phyloP scores from a whole-genome alignment of 2,888 invertebrate genomes.

The Phortica magna region DNA sequence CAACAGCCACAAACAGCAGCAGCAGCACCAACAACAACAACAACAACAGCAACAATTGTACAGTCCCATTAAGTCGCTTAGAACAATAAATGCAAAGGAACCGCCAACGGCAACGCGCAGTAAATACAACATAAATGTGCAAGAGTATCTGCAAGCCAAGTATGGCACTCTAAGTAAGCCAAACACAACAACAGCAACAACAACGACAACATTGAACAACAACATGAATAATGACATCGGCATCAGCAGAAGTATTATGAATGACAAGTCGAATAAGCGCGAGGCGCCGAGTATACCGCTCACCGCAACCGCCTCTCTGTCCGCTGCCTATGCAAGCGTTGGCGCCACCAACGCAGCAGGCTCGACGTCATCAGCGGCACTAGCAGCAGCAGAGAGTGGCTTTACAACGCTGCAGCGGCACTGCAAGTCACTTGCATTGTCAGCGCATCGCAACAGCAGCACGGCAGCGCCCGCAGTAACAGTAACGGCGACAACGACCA shows the following conservation, averaged over 20 bases:
- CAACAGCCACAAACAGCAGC: not conserved
- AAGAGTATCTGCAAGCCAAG: constrained; percentile 49
- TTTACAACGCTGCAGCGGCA: constrained; percentile 48
- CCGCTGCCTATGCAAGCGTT: constrained; percentile 28
- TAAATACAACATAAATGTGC: constrained; percentile 50
- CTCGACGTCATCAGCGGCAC: constrained; percentile 4
- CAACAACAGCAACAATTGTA: constrained; percentile 21
- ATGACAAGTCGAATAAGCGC: constrained; percentile 17
- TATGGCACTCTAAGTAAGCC: constrained; percentile 37
- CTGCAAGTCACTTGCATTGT: constrained; percentile 54
- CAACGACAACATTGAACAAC: not conserved
- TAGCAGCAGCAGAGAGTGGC: constrained; percentile 12
- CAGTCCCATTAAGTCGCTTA: constrained; percentile 12
- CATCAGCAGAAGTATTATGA: not conserved
- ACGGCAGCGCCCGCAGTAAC: not conserved
- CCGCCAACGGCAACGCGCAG: constrained; percentile 32
- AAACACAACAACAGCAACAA: not conserved
- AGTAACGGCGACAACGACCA: constrained; percentile 38
- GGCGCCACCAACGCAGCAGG: not conserved
- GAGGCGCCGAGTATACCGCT: constrained; percentile 37
- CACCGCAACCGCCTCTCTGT: not conserved
- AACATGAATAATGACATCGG: not conserved
- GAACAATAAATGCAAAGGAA: constrained; percentile 16
- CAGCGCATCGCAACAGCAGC: constrained; percentile 18
- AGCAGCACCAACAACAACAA: not conserved